Conservation (phyloP, 1,140 invertebrate species). For the Onthophagus taurus region DNA sequence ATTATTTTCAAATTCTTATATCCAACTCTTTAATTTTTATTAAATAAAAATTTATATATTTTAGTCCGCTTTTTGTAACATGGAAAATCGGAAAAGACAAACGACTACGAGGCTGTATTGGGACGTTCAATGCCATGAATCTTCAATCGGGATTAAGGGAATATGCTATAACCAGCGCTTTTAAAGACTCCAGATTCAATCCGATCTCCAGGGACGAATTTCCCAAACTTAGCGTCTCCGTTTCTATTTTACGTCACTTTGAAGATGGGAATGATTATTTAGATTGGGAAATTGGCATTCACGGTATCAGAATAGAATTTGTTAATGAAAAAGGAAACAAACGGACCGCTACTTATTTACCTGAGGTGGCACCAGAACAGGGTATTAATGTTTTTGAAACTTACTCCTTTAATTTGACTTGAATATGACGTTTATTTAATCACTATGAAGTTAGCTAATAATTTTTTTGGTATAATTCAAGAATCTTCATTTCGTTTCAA, state of each 20-base stretch:
- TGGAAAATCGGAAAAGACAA: conserved; percentile 95
- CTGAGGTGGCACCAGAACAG: conserved; percentile 95
- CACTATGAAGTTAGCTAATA: too few species aligned
- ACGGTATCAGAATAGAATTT: conserved; percentile 98
- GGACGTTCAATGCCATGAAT: conserved; percentile 91
- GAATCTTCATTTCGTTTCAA: too few species aligned
- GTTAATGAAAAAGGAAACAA: conserved; percentile 90
- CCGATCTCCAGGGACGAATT: conserved; percentile 93
- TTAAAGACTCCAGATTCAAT: conserved; percentile 94
- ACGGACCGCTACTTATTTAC: conserved; percentile 94
- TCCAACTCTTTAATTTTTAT: background rate
- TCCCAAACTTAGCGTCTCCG: conserved; percentile 83
- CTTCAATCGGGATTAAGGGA: conserved; percentile 87
- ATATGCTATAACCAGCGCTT: conserved; percentile 95
- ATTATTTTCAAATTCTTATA: too few species aligned
- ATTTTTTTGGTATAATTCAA: too few species aligned
- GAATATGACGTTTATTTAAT: background rate
- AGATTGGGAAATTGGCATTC: conserved; percentile 95
- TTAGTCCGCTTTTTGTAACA: conserved; percentile 95
- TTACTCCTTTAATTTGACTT: too few species aligned
- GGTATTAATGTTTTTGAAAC: conserved; percentile 46
- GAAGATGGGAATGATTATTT: conserved; percentile 91
- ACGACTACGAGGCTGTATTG: conserved; percentile 86
- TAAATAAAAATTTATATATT: conserved; percentile 39
- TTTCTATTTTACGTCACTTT: conserved; percentile 91